These are phyloP conservation scores for Megamerina dolium DNA, from an alignment of 2,888 invertebrate genomes.

Conservation along the genomic window DNA sequence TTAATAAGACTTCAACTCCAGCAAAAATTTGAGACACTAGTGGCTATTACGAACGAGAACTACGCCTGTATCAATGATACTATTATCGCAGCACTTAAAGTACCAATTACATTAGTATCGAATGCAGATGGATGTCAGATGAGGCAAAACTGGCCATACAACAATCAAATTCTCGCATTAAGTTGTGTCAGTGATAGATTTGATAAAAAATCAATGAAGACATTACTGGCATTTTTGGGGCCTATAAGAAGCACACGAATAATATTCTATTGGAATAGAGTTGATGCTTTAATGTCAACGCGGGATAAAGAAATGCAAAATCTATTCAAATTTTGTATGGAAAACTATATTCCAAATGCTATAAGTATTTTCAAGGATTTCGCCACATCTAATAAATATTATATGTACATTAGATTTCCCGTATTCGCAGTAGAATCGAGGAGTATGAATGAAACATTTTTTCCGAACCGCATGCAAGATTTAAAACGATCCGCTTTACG, in stretches of 20 bases:
- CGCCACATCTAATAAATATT: neutral
- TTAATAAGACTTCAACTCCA: neutral
- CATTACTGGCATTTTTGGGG: neutral
- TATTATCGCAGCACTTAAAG: neutral
- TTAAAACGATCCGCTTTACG: constrained; percentile 7
- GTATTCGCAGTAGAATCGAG: neutral
- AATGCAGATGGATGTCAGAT: too few relatives aligned
- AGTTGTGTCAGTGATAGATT: neutral
- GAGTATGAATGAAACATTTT: neutral
- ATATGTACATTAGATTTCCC: neutral
- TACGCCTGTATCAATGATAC: neutral
- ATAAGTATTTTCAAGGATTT: neutral
- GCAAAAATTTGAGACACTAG: neutral
- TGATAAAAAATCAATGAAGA: too few relatives aligned
- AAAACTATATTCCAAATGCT: neutral
- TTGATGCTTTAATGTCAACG: neutral
- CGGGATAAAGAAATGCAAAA: neutral
- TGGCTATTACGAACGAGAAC: neutral
- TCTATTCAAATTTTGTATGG: neutral
- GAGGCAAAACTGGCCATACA: too few relatives aligned
- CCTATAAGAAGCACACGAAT: neutral
- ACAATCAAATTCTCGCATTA: neutral
- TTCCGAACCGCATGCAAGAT: neutral
- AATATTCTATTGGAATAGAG: neutral
- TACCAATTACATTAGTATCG: neutral